Conservation (phyloP, 2,797 vertebrate genomes). For the Ctenopoma multispine region DNA sequence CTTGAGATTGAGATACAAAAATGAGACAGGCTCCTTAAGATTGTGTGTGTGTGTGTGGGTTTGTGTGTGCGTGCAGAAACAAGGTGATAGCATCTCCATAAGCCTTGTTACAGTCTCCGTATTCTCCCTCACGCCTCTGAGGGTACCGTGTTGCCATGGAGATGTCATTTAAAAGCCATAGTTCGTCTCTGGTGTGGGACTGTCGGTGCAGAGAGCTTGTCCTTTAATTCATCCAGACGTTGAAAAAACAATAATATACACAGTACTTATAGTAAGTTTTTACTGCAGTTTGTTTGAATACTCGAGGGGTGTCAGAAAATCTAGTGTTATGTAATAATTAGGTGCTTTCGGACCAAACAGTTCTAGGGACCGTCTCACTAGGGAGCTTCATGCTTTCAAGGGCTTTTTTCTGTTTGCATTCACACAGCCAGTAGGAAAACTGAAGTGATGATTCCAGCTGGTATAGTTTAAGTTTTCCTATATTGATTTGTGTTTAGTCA, state of each 20-base stretch:
- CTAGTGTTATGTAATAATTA: background rate
- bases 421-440: too few relatives aligned
- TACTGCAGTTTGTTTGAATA: background rate
- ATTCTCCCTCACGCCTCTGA: conserved; percentile 33
- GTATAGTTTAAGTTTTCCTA: too few relatives aligned
- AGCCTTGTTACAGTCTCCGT: conserved; percentile 40
- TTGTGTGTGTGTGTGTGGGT: conserved; percentile 7
- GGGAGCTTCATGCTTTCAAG: too few relatives aligned
- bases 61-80: conserved; percentile 19
- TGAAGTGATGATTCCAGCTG: too few relatives aligned
- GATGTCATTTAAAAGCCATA: conserved; percentile 50
- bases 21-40: conserved; percentile 15
- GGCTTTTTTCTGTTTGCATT: too few relatives aligned
- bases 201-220: background rate
- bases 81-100: conserved; percentile 29
- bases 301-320: background rate
- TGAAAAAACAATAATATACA: background rate
- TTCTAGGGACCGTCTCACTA: too few relatives aligned
- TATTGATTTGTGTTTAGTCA: too few relatives aligned
- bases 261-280: background rate
- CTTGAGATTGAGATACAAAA: conserved; percentile 32
- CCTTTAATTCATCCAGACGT: conserved; percentile 7
- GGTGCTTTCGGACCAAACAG: too few relatives aligned
- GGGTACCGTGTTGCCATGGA: conserved; percentile 49
- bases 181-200: conserved; percentile 7